A percentile compares a stretch with the other conserved stretches of the same genome.
Evolutionary conservation across 2,113 vertebrate genomes (phyloP).

Genomic region (Todiramphus chloris): DNA sequence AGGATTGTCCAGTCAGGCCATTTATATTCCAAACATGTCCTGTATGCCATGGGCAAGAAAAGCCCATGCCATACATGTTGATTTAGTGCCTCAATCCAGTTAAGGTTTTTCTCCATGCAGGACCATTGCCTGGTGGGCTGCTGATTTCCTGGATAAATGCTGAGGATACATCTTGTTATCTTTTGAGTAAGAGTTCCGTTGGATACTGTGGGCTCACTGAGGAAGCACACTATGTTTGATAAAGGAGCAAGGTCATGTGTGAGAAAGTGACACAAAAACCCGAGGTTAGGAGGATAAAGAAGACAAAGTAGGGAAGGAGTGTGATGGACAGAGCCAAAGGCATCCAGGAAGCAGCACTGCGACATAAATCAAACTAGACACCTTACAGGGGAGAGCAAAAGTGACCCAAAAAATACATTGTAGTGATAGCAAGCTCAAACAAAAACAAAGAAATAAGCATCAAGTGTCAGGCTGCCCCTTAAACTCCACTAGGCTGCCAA

Average conservation of each 20-base stretch:
- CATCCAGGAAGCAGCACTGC: not conserved
- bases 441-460: not conserved
- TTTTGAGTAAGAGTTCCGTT: not conserved
- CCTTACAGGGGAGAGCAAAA: not conserved
- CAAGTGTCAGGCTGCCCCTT: not conserved
- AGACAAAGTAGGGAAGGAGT: not conserved
- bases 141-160: not conserved
- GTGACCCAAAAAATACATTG: not conserved
- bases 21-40: not conserved
- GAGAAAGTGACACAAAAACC: not conserved
- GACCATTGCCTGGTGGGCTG: not conserved
- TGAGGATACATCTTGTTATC: not conserved
- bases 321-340: not conserved
- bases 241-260: not conserved
- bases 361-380: not conserved
- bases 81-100: not conserved
- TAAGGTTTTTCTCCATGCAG: not conserved
- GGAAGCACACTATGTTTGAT: not conserved
- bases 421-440: not conserved
- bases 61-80: not conserved
- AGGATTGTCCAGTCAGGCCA: not conserved
- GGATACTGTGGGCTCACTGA: not conserved
- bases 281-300: not conserved
- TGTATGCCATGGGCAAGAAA: not conserved
- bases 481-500: not conserved